Evolutionary conservation across 2,888 invertebrate species (phyloP), one percentile per base, ranked within the genome.

Genomic region (Athrips mouffetella): DNA sequence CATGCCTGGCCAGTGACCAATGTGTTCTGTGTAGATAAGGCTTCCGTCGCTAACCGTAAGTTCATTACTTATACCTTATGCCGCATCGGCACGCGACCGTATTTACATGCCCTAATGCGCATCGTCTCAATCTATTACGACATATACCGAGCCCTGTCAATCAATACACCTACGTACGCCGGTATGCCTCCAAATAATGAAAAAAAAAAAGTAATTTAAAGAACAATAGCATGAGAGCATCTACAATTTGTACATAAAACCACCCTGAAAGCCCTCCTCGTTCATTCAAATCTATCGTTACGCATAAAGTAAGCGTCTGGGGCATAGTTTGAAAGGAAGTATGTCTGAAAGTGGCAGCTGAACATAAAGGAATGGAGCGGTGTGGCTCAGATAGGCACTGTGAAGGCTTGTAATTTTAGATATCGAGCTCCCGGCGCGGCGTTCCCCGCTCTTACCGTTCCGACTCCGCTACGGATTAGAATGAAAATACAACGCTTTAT

Each of bases 401-500:
- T 71, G 79, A 73, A 77, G 79, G 76, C 76, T 85, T 83, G 84
- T 83, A 84, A 86, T 86, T 83, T 86, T 80, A 84, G 82, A 85
- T 86, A 85, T 84, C 83, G 76, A 79, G 74, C 74, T 74, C 73
- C 68, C 64, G 60, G 31, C 47, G 10, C 41, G 60, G 58, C 20
- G 73, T 67, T 67, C 72, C 72, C 79, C 70, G 62, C 62, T 62
- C 74, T 74, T n/a, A n/a, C n/a, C 77, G 66, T 64, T 69, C 75
- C 74, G 59, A 65, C 70, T 71, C 69, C 68, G 58, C 70, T 70
- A 70, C 67, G 77, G 83, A 85, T 85, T 83, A 86, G 75, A 83
- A 83, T 82, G 84, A 81, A 79, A 85, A 82, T 76, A 85, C 84
- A 80, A 82, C 77, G 80, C 71, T 82, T 80, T 83, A 83, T 84